Percentiles rank a stretch among this genome's conserved stretches.
These are phyloP conservation scores for Sula dactylatra DNA, from an alignment of 2,113 vertebrate species.

Conservation along the genomic window DNA sequence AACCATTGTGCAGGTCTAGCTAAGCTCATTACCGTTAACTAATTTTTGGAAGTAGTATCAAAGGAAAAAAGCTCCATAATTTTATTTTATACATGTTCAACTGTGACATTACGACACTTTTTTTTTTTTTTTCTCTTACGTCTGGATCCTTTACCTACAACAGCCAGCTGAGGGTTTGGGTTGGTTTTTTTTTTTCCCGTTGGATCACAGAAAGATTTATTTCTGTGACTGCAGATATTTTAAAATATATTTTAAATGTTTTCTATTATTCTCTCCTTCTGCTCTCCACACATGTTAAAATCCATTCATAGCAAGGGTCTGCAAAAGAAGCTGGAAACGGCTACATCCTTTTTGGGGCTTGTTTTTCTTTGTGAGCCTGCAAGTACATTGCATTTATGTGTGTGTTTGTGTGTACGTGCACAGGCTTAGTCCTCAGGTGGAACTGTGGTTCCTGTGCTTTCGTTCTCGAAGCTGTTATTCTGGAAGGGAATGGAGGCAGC, in stretches of 20 bases:
- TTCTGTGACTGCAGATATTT: conserved; percentile 40
- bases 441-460: conserved; percentile 88
- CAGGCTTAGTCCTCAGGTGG: conserved; percentile 96
- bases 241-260: conserved; percentile 66
- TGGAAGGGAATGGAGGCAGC: conserved; percentile 99
- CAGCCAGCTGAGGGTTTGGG: conserved; percentile 36
- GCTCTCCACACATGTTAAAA: conserved; percentile 69
- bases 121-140: background rate
- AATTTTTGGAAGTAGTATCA: conserved; percentile 4
- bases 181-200: background rate
- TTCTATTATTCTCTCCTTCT: conserved; percentile 69
- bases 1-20: background rate
- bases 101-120: background rate
- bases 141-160: conserved; percentile 51
- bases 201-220: background rate
- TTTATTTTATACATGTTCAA: conserved; percentile 30
- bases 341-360: conserved; percentile 47
- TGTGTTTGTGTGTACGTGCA: conserved; percentile 37
- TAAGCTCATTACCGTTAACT: conserved; percentile 32
- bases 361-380: conserved; percentile 71
- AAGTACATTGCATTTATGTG: conserved; percentile 17
- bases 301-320: conserved; percentile 43
- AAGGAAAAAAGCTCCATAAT: background rate
- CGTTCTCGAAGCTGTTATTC: conserved; percentile 99
- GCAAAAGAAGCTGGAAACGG: conserved; percentile 2